A percentile compares a stretch with the other conserved stretches of the same genome.
Evolutionary conservation across 2,797 vertebrate species (phyloP).

Genomic region (Zalophus californianus): DNA sequence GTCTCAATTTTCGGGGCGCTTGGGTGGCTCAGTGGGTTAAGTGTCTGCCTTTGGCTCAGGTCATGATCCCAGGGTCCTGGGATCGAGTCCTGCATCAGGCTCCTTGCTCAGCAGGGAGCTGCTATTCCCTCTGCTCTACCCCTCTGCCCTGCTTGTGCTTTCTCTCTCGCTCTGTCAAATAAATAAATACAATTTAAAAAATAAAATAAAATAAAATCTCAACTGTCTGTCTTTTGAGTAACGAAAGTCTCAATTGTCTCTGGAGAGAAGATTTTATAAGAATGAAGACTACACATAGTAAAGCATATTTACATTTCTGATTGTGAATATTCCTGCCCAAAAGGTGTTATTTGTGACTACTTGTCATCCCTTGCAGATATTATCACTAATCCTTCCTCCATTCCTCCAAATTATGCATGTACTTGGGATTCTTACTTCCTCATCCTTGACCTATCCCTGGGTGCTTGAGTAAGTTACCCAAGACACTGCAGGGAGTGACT

Average conservation of each 20-base stretch:
- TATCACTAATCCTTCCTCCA: background rate
- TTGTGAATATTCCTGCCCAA: conserved; percentile 25
- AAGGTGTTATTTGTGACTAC: conserved; percentile 25
- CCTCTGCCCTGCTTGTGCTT: background rate
- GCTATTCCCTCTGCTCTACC: background rate
- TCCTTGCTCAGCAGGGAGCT: background rate
- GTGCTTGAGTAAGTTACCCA: conserved; percentile 39
- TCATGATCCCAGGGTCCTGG: background rate
- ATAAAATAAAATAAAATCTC: conserved; percentile 21
- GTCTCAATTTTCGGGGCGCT: background rate
- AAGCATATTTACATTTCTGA: conserved; percentile 36
- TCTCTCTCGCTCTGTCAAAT: background rate
- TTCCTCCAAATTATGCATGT: conserved; percentile 8
- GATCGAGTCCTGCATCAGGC: no score
- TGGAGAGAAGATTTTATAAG: background rate
- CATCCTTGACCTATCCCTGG: background rate
- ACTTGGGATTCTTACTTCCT: conserved; percentile 15
- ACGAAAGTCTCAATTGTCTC: background rate
- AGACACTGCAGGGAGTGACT: conserved; percentile 21
- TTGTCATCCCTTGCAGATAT: background rate
- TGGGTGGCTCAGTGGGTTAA: background rate
- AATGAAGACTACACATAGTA: background rate
- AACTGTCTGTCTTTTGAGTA: background rate
- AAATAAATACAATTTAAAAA: background rate
- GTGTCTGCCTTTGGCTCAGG: background rate